phyloP scores from a whole-genome alignment of 2,113 vertebrate species.

The Acanthisitta chloris region DNA sequence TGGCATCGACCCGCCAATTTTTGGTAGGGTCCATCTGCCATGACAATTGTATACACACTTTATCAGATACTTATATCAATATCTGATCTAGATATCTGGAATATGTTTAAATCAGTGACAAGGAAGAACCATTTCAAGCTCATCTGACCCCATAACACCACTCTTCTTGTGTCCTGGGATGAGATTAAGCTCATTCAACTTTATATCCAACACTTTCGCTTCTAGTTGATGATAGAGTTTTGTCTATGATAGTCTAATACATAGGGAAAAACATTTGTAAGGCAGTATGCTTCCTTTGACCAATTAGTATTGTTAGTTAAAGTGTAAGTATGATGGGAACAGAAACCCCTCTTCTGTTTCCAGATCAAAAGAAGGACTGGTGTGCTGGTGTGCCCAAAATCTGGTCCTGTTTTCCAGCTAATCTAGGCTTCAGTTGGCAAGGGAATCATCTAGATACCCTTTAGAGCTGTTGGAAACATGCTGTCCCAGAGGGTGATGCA shows the following conservation, averaged over 20 bases:
- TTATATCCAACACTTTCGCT: not conserved
- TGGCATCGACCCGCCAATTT: fast-evolving
- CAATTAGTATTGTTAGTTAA: not conserved
- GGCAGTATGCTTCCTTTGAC: not conserved
- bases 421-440: not conserved
- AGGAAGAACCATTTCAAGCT: not conserved
- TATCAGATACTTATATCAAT: not conserved
- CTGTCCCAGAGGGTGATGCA: not conserved
- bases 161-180: not conserved
- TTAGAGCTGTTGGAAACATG: not conserved
- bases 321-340: not conserved
- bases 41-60: not conserved
- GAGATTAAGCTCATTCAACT: not conserved
- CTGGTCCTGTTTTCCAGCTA: not conserved
- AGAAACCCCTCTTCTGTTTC: not conserved
- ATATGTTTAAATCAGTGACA: not conserved
- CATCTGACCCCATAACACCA: not conserved
- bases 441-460: not conserved
- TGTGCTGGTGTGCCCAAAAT: not conserved
- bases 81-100: not conserved
- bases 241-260: not conserved
- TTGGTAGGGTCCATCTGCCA: not conserved
- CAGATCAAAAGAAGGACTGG: not conserved
- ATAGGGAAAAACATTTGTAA: not conserved
- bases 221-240: not conserved